Conservation (phyloP, 2,888 invertebrate species). For the Camponotus fellah region DNA sequence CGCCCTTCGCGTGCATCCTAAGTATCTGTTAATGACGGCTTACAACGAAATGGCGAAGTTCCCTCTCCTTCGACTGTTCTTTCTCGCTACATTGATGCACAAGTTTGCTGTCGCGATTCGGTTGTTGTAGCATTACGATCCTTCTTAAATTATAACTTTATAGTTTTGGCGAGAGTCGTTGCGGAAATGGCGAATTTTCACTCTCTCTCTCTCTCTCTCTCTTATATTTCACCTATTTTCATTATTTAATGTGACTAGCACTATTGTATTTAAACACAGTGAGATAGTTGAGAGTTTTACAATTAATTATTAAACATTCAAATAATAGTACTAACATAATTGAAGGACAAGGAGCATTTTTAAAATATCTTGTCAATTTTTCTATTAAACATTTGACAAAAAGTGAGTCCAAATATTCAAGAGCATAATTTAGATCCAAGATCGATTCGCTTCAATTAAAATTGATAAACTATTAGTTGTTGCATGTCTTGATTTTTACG, state of each 20-base stretch:
- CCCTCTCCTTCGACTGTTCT: conserved; percentile 46
- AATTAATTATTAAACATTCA: not conserved
- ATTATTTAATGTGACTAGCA: not conserved
- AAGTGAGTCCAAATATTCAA: not conserved
- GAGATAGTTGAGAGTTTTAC: not conserved
- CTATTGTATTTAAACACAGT: not conserved
- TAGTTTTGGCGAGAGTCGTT: not conserved
- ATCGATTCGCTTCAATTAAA: not conserved
- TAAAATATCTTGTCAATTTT: not conserved
- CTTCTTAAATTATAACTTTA: conserved; percentile 41
- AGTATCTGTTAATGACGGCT: conserved; percentile 79
- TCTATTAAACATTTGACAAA: not conserved
- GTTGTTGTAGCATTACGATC: conserved; percentile 10
- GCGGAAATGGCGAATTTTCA: not conserved
- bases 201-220: not conserved
- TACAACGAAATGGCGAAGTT: conserved; percentile 71
- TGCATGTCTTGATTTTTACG: conserved; percentile 6
- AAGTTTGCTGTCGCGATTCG: conserved; percentile 9
- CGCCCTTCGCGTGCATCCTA: conserved; percentile 69
- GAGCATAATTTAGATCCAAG: not conserved
- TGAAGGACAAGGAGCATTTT: not conserved
- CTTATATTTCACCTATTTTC: not conserved
- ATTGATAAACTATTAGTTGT: not conserved
- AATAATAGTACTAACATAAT: not conserved
- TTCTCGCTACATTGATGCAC: conserved; percentile 23